These are phyloP conservation scores for Hyla sarda DNA, from an alignment of 2,113 vertebrate species.

Conservation along the genomic window DNA sequence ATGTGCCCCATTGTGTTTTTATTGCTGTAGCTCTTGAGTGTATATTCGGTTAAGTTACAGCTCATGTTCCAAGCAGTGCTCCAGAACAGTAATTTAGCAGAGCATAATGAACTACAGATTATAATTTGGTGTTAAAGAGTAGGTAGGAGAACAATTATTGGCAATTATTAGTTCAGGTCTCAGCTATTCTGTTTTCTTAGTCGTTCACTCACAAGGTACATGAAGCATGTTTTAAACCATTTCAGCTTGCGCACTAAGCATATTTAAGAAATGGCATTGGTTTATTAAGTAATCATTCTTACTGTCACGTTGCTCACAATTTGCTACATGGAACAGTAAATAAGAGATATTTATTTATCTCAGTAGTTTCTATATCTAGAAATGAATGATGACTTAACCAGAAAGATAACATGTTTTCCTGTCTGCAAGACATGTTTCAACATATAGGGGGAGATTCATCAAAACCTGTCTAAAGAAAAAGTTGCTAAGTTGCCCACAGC, in stretches of 20 bases:
- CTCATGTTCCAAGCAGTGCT: slow-evolving; percentile 19
- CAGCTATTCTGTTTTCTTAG: neutral
- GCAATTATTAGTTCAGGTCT: neutral
- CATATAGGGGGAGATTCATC: no score
- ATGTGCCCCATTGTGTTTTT: neutral
- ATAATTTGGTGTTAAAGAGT: slow-evolving; percentile 15
- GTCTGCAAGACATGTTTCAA: no score
- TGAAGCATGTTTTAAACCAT: neutral
- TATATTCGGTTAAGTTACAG: neutral
- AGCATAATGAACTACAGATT: neutral
- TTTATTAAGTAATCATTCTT: neutral
- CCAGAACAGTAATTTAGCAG: slow-evolving; percentile 32
- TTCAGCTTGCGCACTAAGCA: neutral
- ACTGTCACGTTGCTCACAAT: neutral
- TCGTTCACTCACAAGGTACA: neutral
- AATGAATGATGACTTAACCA: neutral
- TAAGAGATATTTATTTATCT: neutral
- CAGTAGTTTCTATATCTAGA: neutral
- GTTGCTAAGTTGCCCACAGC: no score
- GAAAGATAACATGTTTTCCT: neutral
- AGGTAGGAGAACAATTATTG: slow-evolving; percentile 4
- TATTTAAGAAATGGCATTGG: neutral
- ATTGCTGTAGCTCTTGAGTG: neutral
- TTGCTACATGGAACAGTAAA: neutral
- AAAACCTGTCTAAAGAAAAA: no score